Base-by-base conservation (phyloP, 1,140 invertebrate genomes). In the Philopotamus ludificatus region DNA sequence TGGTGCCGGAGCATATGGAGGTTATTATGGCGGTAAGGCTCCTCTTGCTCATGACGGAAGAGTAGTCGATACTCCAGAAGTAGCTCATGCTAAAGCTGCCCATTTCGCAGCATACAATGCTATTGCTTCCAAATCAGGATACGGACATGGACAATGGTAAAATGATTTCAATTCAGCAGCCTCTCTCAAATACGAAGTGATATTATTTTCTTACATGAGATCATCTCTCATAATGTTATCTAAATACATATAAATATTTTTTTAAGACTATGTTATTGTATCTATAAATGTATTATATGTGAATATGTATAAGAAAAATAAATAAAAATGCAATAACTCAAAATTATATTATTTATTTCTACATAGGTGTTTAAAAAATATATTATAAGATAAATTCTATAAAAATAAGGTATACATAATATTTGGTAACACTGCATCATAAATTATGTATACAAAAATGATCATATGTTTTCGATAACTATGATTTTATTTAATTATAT, bases 41-140 rank as follows among this genome's bases (percentile, higher is more conserved):
- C 54, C 47, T 10, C 72, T 73, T 4, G 77, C 74, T n/a, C 66
- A 67, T 49, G 66, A 67, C 54, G 77, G 77, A 1, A 75, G 76
- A 63, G 76, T 79, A 20, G 76, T 76, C 44, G 78, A 79, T 57
- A 79, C 78, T 54, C 77, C 78, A 44, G 78, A 79, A 68, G 78
- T 79, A 70, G 77, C 78, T 0, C 78, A 80, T 66, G 78, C 78
- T 49, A 77, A 77, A 60, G 77, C 77, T 66, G 77, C 77, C 61
- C 77, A 80, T 73, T 73, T 78, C 57, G 77, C 77, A 62, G 66
- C 66, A 34, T 61, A 39, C 65, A 54, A 25, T 50, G 42, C 28
- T 23, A 61, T 61, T 47, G 60, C 66, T 34, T 54, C 61, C 25
- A 41, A 18, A 26, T 57, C 55, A 0, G 55, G 53, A 49, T 53